A percentile compares a stretch with the other conserved stretches of the same genome.
These are phyloP conservation scores for Drosophila gaucha DNA, from an alignment of 2,888 invertebrate species.

Conservation along the genomic window DNA sequence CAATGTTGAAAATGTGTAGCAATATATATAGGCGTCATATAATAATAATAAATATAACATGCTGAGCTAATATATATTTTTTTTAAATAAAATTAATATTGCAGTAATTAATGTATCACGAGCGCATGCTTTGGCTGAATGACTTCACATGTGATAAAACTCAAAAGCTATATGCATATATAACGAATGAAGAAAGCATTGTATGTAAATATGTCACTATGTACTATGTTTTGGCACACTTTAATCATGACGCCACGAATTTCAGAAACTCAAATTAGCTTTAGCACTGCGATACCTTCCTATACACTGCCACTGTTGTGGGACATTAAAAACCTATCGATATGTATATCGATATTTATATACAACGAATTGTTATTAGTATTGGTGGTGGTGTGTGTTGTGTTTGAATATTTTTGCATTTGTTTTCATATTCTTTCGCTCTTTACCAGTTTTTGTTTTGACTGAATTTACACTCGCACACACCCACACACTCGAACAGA, in stretches of 20 bases:
- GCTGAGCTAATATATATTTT: no score
- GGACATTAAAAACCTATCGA: background rate
- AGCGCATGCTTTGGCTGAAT: no score
- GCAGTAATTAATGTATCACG: no score
- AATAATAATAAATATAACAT: background rate
- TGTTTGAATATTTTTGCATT: constrained; percentile 15
- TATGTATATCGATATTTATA: background rate
- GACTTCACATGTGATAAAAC: no score
- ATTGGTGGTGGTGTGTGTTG: constrained; percentile 1
- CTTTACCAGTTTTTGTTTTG: constrained; percentile 2
- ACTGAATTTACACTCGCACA: constrained; percentile 4
- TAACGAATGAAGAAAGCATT: no score
- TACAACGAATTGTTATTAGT: background rate
- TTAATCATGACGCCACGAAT: background rate
- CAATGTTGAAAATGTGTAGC: background rate
- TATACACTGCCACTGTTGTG: background rate
- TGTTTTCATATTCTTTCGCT: constrained; percentile 13
- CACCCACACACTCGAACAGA: constrained; percentile 20
- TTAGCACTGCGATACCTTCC: background rate
- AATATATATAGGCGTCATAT: background rate
- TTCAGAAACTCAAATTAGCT: background rate
- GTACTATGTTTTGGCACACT: no score
- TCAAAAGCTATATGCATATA: no score
- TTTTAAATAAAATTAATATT: no score
- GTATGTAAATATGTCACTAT: background rate